Conservation (phyloP, 2,113 vertebrate species). For the Dicentrarchus labrax region DNA sequence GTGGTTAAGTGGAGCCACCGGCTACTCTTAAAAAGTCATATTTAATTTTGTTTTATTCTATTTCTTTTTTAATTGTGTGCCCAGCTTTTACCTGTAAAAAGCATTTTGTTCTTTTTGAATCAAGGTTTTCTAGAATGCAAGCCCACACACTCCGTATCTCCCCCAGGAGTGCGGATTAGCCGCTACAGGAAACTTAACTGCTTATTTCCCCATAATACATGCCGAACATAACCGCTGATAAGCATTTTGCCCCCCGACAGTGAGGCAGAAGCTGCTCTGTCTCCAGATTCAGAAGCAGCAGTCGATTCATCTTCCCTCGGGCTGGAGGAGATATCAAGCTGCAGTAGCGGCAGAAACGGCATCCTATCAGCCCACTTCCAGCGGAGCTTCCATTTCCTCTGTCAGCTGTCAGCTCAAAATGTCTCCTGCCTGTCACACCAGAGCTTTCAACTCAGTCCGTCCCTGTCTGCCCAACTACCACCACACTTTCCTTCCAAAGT, state of each 20-base stretch:
- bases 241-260: conserved; percentile 44
- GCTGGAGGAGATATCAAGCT: conserved; percentile 68
- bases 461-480: conserved; percentile 42
- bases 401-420: conserved; percentile 75
- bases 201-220: conserved; percentile 54
- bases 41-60: background rate
- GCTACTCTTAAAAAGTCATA: background rate
- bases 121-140: conserved; percentile 6
- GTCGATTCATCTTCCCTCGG: conserved; percentile 59
- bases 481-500: conserved; percentile 34
- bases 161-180: conserved; percentile 17
- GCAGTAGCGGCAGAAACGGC: conserved; percentile 48
- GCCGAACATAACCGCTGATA: conserved; percentile 38
- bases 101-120: conserved; percentile 7
- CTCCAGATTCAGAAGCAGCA: conserved; percentile 49
- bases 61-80: background rate
- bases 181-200: conserved; percentile 27
- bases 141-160: background rate
- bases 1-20: background rate
- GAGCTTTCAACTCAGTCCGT: conserved; percentile 48
- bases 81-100: background rate
- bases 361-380: conserved; percentile 49
- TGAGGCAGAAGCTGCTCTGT: conserved; percentile 34
- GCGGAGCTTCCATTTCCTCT: conserved; percentile 63
- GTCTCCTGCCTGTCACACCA: conserved; percentile 60